These are phyloP conservation scores for Andrena camellia DNA, from an alignment of 2,888 invertebrate species.

Conservation along the genomic window DNA sequence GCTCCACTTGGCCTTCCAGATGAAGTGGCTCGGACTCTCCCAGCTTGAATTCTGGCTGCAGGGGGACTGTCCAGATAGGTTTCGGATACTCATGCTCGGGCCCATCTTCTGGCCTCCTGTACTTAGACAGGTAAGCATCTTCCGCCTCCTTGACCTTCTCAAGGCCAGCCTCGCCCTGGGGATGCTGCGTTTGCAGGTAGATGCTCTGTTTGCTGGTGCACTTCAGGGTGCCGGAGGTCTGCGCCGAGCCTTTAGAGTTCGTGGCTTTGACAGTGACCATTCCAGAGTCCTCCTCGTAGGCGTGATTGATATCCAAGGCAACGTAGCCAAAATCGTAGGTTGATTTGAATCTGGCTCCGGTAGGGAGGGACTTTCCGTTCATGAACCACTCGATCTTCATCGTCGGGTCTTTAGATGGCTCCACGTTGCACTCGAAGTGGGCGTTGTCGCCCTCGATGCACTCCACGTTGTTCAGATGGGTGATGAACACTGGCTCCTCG, in stretches of 20 bases:
- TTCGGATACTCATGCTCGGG: slow-evolving; percentile 93
- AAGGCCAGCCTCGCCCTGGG: slow-evolving; percentile 95
- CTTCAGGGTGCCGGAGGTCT: slow-evolving; percentile 95
- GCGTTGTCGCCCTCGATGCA: slow-evolving; percentile 95
- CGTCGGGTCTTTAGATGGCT: slow-evolving; percentile 96
- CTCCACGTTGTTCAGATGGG: slow-evolving; percentile 95
- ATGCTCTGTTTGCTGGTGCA: slow-evolving; percentile 93
- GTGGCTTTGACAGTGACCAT: slow-evolving; percentile 96
- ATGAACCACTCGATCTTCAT: slow-evolving; percentile 97
- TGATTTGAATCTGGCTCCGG: slow-evolving; percentile 95
- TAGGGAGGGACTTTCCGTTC: slow-evolving; percentile 95
- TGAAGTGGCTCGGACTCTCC: slow-evolving; percentile 94
- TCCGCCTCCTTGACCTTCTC: slow-evolving; percentile 96
- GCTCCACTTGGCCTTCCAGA: slow-evolving; percentile 97
- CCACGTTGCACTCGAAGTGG: slow-evolving; percentile 96
- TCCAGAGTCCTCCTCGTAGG: slow-evolving; percentile 96
- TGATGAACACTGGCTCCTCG: slow-evolving; percentile 95
- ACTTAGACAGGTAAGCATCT: slow-evolving; percentile 91
- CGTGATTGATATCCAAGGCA: slow-evolving; percentile 94
- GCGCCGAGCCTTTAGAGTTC: slow-evolving; percentile 95
- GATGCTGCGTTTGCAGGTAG: slow-evolving; percentile 96
- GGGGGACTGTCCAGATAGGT: slow-evolving; percentile 94
- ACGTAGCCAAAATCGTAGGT: slow-evolving; percentile 98
- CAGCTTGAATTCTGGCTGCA: slow-evolving; percentile 92
- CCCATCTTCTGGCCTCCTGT: slow-evolving; percentile 89